Evolutionary conservation across 64 coral and sea anemone genomes (phyloP).

Genomic region (Stichodactyla mertensii): DNA sequence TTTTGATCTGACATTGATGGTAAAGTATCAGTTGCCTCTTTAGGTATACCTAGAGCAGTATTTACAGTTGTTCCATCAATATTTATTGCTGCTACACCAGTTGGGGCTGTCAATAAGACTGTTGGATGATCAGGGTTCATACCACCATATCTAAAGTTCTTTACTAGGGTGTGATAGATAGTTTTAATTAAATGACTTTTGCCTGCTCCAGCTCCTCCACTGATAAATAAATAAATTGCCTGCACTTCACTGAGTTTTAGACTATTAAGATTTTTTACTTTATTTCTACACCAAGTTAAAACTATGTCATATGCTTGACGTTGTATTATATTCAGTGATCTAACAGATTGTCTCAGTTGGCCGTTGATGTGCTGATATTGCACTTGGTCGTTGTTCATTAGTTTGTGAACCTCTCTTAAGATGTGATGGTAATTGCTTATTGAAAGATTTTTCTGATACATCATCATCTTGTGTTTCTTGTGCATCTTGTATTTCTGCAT

Average conservation of each 20-base stretch:
- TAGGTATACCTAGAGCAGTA: constrained; percentile 48
- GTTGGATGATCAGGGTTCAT: constrained; percentile 4
- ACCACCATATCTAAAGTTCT: not conserved
- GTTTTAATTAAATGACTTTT: constrained; percentile 26
- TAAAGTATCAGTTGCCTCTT: constrained; percentile 23
- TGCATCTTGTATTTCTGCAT: not conserved
- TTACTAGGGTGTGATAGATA: not conserved
- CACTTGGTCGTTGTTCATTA: not conserved
- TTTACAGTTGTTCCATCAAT: constrained; percentile 20
- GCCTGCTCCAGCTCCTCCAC: constrained; percentile 46
- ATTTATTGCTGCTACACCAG: too few relatives aligned
- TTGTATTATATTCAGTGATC: constrained; percentile 38
- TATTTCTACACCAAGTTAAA: constrained; percentile 37
- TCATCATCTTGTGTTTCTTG: not conserved
- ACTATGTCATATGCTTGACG: constrained; percentile 32
- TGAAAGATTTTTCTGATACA: not conserved
- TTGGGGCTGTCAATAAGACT: constrained; percentile 35
- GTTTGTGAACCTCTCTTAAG: not conserved
- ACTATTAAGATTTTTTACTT: constrained; percentile 41
- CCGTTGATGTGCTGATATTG: constrained; percentile 18
- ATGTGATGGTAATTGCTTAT: not conserved
- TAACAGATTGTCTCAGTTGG: constrained; percentile 21
- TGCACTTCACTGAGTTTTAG: not conserved
- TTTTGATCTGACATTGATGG: too few relatives aligned
- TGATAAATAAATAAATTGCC: constrained; percentile 25